Conservation (phyloP, 2,888 invertebrate genomes). For the Amitus sp. region DNA sequence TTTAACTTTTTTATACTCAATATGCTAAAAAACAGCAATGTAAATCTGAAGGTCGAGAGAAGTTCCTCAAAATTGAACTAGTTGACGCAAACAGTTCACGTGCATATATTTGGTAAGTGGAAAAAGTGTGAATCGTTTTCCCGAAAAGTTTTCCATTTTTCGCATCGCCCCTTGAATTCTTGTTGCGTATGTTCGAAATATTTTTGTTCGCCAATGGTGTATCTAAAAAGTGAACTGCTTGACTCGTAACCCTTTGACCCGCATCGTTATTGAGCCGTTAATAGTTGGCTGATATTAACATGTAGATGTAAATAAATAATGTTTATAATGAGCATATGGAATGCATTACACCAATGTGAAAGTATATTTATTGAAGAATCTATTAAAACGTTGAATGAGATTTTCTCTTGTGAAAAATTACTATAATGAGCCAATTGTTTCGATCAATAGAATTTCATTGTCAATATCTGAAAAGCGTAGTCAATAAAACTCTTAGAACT, state of each 20-base stretch:
- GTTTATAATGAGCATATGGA: conserved; percentile 13
- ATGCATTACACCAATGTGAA: conserved; percentile 29
- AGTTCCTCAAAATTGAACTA: too few relatives aligned
- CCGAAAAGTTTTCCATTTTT: too few relatives aligned
- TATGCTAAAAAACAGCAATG: too few relatives aligned
- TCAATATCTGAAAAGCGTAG: not conserved
- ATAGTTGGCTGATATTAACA: conserved; percentile 11
- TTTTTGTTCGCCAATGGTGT: conserved; percentile 31
- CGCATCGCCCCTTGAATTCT: too few relatives aligned
- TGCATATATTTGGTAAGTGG: too few relatives aligned
- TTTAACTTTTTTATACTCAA: too few relatives aligned
- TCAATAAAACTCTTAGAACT: not conserved
- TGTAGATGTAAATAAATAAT: conserved; percentile 15
- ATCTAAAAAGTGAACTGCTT: conserved; percentile 34
- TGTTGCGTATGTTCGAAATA: too few relatives aligned
- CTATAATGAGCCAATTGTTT: conserved; percentile 19
- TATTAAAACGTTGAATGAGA: not conserved
- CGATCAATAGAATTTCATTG: not conserved
- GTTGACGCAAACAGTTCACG: too few relatives aligned
- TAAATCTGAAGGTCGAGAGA: too few relatives aligned
- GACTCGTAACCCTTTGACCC: conserved; percentile 11
- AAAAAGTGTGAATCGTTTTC: too few relatives aligned
- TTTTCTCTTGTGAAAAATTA: conserved; percentile 26
- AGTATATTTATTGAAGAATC: conserved; percentile 22
- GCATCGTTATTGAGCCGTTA: conserved; percentile 7